Percentiles rank a stretch among this genome's conserved stretches.
These are phyloP conservation scores for Hippocampus kuda DNA, from an alignment of 2,797 vertebrate genomes.

Conservation along the genomic window DNA sequence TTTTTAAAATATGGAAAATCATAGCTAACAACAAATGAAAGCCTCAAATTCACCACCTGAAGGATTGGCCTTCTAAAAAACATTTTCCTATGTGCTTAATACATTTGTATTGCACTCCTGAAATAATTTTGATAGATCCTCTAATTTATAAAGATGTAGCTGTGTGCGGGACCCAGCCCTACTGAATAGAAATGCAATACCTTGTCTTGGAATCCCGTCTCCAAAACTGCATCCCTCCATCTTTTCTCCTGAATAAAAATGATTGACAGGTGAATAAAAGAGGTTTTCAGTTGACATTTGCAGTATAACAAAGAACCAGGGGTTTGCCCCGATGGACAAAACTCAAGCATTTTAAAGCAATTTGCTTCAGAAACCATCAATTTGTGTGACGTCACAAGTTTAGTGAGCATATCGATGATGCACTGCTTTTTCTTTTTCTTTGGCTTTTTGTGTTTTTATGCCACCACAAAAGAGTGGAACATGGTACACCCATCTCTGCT, in stretches of 20 bases:
- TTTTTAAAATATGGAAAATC: background rate
- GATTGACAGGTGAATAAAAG: slow-evolving; percentile 10
- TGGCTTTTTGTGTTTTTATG: background rate
- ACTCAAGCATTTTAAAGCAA: background rate
- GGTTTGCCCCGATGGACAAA: background rate
- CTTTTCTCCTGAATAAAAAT: slow-evolving; percentile 74
- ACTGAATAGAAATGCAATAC: slow-evolving; percentile 45
- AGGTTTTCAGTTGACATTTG: background rate
- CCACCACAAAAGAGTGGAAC: background rate
- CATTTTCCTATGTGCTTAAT: background rate
- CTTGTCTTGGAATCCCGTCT: slow-evolving; percentile 95
- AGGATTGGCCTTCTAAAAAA: background rate
- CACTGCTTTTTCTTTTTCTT: background rate
- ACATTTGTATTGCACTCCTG: background rate
- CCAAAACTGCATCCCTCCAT: slow-evolving; percentile 90
- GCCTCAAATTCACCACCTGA: background rate
- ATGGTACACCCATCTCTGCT: background rate
- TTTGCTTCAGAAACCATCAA: too few species aligned
- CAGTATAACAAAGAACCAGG: background rate
- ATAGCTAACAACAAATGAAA: background rate
- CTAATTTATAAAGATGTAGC: background rate
- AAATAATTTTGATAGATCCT: too few species aligned
- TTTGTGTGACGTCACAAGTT: too few species aligned
- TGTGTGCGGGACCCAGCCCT: background rate
- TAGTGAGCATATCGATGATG: too few species aligned